Evolutionary conservation across 64 coral and sea anemone genomes (phyloP).

Genomic region (Actinia equina): DNA sequence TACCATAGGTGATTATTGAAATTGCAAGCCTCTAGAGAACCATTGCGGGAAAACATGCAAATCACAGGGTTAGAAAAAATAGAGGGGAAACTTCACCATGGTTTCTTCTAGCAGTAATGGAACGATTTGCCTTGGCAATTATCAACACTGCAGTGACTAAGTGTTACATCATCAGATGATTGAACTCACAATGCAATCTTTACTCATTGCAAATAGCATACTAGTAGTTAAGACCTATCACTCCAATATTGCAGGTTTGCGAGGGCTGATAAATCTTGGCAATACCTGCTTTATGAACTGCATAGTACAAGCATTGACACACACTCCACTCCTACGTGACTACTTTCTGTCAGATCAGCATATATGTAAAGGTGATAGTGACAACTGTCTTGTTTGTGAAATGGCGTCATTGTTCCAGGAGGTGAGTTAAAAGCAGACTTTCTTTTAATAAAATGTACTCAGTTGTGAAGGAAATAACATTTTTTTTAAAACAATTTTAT

Average conservation of each 20-base stretch:
- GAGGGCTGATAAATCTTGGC: conserved; percentile 93
- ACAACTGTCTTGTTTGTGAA: conserved; percentile 91
- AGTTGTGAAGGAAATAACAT: too few relatives aligned
- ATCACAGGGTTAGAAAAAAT: too few relatives aligned
- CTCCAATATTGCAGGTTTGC: conserved; percentile 54
- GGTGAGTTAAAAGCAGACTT: conserved; percentile 21
- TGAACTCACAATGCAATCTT: too few relatives aligned
- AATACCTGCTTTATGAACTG: conserved; percentile 99
- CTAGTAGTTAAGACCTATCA: not conserved
- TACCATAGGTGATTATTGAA: conserved; percentile 59
- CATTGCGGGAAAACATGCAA: too few relatives aligned
- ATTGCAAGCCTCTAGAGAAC: not conserved
- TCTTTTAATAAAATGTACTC: too few relatives aligned
- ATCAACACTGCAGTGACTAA: too few relatives aligned
- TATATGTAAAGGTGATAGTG: conserved; percentile 60
- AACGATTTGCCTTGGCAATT: too few relatives aligned
- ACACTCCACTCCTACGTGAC: conserved; percentile 87
- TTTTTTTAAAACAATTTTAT: too few relatives aligned
- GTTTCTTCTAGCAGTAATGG: too few relatives aligned
- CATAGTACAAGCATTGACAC: conserved; percentile 92
- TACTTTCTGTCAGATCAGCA: conserved; percentile 99
- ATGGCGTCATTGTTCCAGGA: conserved; percentile 95
- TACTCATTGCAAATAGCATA: not conserved
- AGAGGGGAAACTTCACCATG: too few relatives aligned
- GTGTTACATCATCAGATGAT: too few relatives aligned